Evolutionary conservation across 2,888 invertebrate genomes (phyloP), one percentile per base, ranked within the genome.

Genomic region (Vandiemenella viatica): DNA sequence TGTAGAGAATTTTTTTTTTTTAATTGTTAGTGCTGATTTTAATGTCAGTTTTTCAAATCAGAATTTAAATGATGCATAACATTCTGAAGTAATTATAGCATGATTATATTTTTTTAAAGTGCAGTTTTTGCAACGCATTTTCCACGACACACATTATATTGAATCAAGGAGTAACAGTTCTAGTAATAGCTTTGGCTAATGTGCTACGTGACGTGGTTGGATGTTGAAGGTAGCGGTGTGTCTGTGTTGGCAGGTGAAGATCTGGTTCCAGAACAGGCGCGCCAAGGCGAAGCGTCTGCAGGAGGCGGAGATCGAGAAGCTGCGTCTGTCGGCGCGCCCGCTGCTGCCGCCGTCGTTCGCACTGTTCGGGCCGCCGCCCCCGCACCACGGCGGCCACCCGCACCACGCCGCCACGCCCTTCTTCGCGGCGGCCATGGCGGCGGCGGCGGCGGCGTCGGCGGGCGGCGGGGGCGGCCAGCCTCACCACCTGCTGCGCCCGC

Each of bases 201-300:
- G n/a, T n/a, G n/a, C n/a, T n/a, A n/a, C n/a, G n/a, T n/a, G n/a
- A n/a, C n/a, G n/a, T n/a, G n/a, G n/a, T n/a, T n/a, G n/a, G n/a
- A n/a, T n/a, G n/a, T n/a, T n/a, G n/a, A n/a, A n/a, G n/a, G n/a
- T n/a, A n/a, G n/a, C n/a, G n/a, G n/a, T n/a, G n/a, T n/a, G n/a
- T n/a, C n/a, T n/a, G n/a, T n/a, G n/a, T n/a, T n/a, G n/a, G n/a
- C 92, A 92, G 79, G 88, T 88, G 56, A 90, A 91, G 73, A 90
- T 90, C 62, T 90, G 89, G 89, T 89, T 90, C 68, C 89, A 90
- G 75, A 91, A 91, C 65, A 76, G 86, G 65, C 75, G 89, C 43
- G 96, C 96, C 56, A 97, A 97, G 70, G 92, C 92, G 62, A 97
- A 97, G 73, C 75, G 97, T 20, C 76, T 96, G 4, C 93, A 95